These are phyloP conservation scores for Sinohyriopsis cumingii DNA, from an alignment of 2,888 invertebrate species.

Conservation along the genomic window DNA sequence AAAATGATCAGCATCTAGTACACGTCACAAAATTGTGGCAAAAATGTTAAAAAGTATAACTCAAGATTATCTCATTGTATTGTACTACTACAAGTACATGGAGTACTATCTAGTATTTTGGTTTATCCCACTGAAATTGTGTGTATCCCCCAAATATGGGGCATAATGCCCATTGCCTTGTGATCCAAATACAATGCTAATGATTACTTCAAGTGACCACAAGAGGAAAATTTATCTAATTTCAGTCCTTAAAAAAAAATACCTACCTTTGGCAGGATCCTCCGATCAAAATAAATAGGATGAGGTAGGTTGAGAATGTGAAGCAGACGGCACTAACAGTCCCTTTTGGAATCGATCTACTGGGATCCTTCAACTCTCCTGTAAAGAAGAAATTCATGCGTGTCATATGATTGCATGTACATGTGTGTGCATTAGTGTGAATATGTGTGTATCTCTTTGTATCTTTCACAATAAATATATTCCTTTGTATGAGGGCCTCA, in stretches of 20 bases:
- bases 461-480: background rate
- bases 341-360: constrained; percentile 93
- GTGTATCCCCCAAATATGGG: no score
- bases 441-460: background rate
- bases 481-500: no score
- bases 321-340: constrained; percentile 86
- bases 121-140: no score
- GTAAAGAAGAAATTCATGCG: constrained; percentile 31
- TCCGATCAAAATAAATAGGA: constrained; percentile 88
- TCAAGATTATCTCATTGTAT: no score
- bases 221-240: no score
- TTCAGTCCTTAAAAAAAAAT: background rate
- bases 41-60: no score
- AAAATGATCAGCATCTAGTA: no score
- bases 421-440: background rate
- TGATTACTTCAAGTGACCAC: background rate
- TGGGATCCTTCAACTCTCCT: constrained; percentile 96
- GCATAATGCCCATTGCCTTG: background rate
- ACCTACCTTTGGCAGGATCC: constrained; percentile 81
- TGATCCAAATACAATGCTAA: background rate
- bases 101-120: no score
- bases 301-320: constrained; percentile 88
- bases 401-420: background rate
- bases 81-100: no score
- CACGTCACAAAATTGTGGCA: no score